Evolutionary conservation across 2,797 vertebrate species (phyloP).

Genomic region (Anomalospiza imberbis): DNA sequence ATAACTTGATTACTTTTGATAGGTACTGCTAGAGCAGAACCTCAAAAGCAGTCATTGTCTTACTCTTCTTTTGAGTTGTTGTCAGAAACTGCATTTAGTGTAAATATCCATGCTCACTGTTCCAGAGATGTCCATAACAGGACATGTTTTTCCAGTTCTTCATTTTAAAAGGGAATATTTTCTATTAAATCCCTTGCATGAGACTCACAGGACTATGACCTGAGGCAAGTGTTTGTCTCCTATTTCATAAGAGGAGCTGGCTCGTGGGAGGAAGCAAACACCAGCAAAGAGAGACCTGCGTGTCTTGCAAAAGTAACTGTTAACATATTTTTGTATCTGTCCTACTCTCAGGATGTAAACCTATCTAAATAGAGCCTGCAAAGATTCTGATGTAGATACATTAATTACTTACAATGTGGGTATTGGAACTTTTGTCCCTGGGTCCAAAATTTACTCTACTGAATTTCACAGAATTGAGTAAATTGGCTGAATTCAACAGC

Average conservation of each 20-base stretch:
- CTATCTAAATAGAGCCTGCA: background rate
- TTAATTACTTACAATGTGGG: rapidly evolving
- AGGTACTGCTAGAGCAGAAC: background rate
- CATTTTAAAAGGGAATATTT: background rate
- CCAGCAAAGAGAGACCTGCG: background rate
- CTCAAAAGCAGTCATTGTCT: background rate
- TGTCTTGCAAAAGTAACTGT: background rate
- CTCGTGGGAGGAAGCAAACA: background rate
- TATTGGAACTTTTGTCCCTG: background rate
- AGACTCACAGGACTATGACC: rapidly evolving
- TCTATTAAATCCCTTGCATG: background rate
- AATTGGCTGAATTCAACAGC: background rate
- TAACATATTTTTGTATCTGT: background rate
- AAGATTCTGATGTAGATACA: background rate
- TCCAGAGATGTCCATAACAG: background rate
- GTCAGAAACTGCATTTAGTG: background rate
- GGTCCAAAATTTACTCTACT: background rate
- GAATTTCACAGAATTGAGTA: background rate
- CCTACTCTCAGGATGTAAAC: background rate
- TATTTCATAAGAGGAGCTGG: background rate
- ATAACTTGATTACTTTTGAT: background rate
- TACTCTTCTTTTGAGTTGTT: background rate
- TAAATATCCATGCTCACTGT: background rate
- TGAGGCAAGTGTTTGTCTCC: background rate
- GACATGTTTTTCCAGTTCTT: background rate